These are phyloP conservation scores for Heliconius ismenius DNA, from an alignment of 2,888 invertebrate species.

Conservation along the genomic window DNA sequence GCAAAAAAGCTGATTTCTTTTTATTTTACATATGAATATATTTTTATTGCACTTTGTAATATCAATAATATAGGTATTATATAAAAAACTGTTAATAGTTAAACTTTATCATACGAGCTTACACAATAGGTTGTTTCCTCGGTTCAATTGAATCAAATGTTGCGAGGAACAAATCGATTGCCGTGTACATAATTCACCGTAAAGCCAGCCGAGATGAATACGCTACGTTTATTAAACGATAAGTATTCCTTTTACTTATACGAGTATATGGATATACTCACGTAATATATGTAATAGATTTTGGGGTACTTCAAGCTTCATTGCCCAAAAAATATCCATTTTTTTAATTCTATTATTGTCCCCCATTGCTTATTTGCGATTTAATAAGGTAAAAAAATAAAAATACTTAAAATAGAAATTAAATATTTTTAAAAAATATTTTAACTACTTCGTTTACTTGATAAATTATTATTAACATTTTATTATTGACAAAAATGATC, in stretches of 20 bases:
- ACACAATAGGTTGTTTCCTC: slow-evolving; percentile 58
- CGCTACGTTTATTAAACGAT: slow-evolving; percentile 32
- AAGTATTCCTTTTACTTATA: slow-evolving; percentile 26
- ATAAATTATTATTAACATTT: no score
- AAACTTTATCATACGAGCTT: slow-evolving; percentile 54
- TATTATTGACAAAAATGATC: not conserved
- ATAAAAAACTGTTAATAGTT: slow-evolving; percentile 41
- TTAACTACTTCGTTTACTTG: not conserved
- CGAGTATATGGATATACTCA: not conserved
- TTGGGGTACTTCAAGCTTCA: not conserved
- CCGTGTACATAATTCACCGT: slow-evolving; percentile 49
- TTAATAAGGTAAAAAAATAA: not conserved
- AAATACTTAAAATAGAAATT: no score
- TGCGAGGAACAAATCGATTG: slow-evolving; percentile 68
- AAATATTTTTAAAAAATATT: not conserved
- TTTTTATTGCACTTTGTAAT: not conserved
- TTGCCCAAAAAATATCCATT: no score
- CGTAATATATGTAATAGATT: not conserved
- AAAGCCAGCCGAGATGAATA: slow-evolving; percentile 44
- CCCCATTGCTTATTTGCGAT: not conserved
- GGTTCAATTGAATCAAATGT: slow-evolving; percentile 68
- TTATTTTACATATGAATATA: not conserved
- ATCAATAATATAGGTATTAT: not conserved
- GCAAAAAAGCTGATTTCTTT: no score
- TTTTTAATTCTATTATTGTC: not conserved